These are phyloP conservation scores for Fundulus diaphanus DNA, from an alignment of 2,797 vertebrate species.

Conservation along the genomic window DNA sequence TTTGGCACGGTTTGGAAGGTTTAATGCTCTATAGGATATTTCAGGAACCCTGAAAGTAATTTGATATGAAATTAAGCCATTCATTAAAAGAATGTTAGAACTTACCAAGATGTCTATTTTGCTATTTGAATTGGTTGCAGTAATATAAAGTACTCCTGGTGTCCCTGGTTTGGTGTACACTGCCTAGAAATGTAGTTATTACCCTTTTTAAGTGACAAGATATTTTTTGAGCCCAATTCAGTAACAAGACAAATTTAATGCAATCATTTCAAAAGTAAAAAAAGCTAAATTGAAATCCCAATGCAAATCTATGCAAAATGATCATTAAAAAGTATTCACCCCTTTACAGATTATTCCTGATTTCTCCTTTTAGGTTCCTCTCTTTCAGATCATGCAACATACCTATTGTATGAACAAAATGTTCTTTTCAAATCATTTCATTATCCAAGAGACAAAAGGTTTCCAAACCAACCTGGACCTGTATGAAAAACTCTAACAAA, in stretches of 20 bases:
- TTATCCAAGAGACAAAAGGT: not conserved
- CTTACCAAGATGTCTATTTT: not conserved
- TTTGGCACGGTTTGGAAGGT: not conserved
- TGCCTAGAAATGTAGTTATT: conserved; percentile 17
- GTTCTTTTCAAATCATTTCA: not conserved
- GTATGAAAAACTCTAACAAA: not conserved
- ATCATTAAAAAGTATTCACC: not conserved
- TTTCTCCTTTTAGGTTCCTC: not conserved
- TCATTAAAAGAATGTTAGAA: not conserved
- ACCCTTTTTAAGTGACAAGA: not conserved
- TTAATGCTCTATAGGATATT: not conserved
- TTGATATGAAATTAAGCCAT: not conserved
- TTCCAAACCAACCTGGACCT: not conserved
- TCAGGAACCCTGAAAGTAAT: not conserved
- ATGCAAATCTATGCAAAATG: conserved; percentile 53
- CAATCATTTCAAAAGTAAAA: not conserved
- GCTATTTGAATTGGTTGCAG: conserved; percentile 15
- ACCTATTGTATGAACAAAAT: not conserved
- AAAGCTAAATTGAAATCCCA: conserved; percentile 16
- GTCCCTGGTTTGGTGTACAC: conserved; percentile 8
- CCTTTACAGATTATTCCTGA: not conserved
- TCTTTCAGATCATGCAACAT: not conserved
- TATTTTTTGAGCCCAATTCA: conserved; percentile 11
- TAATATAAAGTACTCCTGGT: conserved; percentile 4
- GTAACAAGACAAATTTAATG: not conserved